Conservation (phyloP, 2,113 vertebrate genomes). For the Xenopus tropicalis region DNA sequence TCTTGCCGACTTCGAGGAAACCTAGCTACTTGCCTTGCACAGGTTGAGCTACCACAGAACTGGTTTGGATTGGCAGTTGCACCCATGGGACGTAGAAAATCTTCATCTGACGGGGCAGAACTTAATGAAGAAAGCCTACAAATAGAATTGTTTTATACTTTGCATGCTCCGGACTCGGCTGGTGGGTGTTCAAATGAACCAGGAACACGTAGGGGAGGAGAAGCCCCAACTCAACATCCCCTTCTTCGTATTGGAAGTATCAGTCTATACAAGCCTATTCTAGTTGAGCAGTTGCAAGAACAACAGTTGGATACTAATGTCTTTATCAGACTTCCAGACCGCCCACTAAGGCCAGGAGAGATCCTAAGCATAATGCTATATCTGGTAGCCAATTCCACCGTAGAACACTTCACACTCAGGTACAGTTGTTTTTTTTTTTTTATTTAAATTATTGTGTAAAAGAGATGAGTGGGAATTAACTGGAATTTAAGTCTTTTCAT, state of each 20-base stretch:
- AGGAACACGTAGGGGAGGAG: constrained; percentile 50
- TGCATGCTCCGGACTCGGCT: constrained; percentile 70
- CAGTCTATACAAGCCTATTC: constrained; percentile 80
- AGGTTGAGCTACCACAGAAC: constrained; percentile 81
- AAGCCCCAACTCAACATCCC: constrained; percentile 85
- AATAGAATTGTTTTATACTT: constrained; percentile 89
- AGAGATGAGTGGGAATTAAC: too few species aligned
- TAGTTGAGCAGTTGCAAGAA: constrained; percentile 78
- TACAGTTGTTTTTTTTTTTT: constrained; percentile 45
- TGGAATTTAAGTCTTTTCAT: too few species aligned
- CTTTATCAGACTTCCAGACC: constrained; percentile 86
- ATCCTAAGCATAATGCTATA: constrained; percentile 85
- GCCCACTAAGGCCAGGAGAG: constrained; percentile 85
- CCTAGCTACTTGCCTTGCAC: constrained; percentile 88
- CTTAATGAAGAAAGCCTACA: constrained; percentile 73
- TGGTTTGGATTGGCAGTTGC: constrained; percentile 80
- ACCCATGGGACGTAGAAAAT: constrained; percentile 75
- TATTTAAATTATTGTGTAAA: too few species aligned
- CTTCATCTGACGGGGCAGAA: constrained; percentile 67
- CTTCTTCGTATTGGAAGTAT: constrained; percentile 93
- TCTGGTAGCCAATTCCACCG: constrained; percentile 85
- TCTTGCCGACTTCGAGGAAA: constrained; percentile 85
- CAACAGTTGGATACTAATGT: constrained; percentile 85
- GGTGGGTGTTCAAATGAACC: constrained; percentile 76
- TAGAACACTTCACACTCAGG: constrained; percentile 95